These are phyloP conservation scores for Thunnus maccoyii DNA, from an alignment of 2,113 vertebrate genomes.

Conservation along the genomic window DNA sequence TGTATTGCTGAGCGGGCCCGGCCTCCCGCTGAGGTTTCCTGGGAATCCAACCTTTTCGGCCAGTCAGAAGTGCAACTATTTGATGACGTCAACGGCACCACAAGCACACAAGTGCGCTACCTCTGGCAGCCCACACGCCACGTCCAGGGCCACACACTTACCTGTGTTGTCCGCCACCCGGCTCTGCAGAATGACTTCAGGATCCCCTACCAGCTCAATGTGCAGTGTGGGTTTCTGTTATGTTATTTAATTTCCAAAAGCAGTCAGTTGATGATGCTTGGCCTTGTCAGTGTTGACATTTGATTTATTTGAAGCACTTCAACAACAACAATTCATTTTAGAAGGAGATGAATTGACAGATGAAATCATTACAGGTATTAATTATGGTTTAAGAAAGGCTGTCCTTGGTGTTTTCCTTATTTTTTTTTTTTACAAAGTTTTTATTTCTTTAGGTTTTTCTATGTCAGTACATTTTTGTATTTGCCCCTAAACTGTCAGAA, in stretches of 20 bases:
- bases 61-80: slow-evolving; percentile 88
- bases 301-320: slow-evolving; percentile 42
- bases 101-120: slow-evolving; percentile 93
- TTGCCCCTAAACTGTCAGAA: slow-evolving; percentile 27
- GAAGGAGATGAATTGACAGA: slow-evolving; percentile 17
- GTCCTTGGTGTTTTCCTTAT: slow-evolving; percentile 11
- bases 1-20: slow-evolving; percentile 94
- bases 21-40: slow-evolving; percentile 92
- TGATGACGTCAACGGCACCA: slow-evolving; percentile 92
- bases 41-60: slow-evolving; percentile 93
- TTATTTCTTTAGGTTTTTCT: slow-evolving; percentile 8
- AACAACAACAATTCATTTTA: slow-evolving; percentile 30
- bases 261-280: background rate
- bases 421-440: background rate
- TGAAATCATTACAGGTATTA: slow-evolving; percentile 24
- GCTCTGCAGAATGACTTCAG: slow-evolving; percentile 91
- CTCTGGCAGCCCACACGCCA: slow-evolving; percentile 92
- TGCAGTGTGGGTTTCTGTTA: slow-evolving; percentile 90
- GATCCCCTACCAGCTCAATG: slow-evolving; percentile 91
- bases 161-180: slow-evolving; percentile 94
- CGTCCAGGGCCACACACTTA: slow-evolving; percentile 90
- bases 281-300: slow-evolving; percentile 27
- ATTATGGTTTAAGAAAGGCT: background rate
- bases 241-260: slow-evolving; percentile 4
- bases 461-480: background rate